Evolutionary conservation across 2,888 invertebrate species (phyloP).

Genomic region (Reticulitermes lucifugus): DNA sequence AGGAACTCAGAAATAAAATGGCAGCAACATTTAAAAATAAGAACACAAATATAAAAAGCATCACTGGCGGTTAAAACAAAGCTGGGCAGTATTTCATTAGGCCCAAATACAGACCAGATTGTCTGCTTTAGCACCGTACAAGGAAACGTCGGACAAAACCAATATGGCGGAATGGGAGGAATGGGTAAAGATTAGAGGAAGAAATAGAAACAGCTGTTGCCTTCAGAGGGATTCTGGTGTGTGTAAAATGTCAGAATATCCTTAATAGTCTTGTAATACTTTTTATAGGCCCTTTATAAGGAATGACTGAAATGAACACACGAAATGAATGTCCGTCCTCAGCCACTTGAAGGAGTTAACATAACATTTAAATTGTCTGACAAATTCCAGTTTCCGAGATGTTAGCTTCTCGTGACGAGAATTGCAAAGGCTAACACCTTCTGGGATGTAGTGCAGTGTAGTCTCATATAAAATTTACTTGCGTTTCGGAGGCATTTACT

Average conservation of each 20-base stretch:
- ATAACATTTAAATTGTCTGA: no score
- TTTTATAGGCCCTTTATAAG: no score
- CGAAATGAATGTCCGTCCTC: neutral
- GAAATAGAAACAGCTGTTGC: neutral
- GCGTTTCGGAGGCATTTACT: no score
- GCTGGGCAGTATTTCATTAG: conserved; percentile 5
- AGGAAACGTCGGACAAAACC: neutral
- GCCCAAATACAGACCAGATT: neutral
- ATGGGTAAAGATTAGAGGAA: neutral
- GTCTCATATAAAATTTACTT: no score
- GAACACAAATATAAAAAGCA: neutral
- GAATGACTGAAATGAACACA: neutral
- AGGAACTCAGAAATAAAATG: neutral
- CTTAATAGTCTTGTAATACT: neutral
- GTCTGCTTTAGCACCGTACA: neutral
- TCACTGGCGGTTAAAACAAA: neutral
- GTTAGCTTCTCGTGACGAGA: no score
- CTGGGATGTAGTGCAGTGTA: no score
- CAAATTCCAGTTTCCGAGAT: no score
- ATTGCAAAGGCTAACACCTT: no score
- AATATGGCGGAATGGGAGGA: neutral
- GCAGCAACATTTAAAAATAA: neutral
- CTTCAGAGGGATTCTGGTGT: neutral
- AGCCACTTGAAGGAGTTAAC: neutral
- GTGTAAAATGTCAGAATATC: neutral